Evolutionary conservation across 1,140 invertebrate species (phyloP), one percentile per base, ranked within the genome.

Genomic region (Lordiphosa stackelbergi): DNA sequence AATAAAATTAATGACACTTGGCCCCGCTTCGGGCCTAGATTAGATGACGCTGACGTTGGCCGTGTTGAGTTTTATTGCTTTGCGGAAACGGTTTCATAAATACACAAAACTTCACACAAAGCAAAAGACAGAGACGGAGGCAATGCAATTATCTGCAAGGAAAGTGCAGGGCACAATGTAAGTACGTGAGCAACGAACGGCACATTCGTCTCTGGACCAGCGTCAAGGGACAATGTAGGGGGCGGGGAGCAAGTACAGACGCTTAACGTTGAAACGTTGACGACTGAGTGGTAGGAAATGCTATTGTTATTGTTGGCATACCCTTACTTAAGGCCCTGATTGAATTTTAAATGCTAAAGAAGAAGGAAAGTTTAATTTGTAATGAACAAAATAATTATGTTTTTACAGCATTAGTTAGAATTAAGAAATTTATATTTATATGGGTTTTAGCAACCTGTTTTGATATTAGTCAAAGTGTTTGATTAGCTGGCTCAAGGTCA

Each of bases 1-100:
- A 81, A 79, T 69, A 69, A 81, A 75, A 81, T 83, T 83, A 81
- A 81, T 81, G 75, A 79, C 77, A 83, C 77, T 81, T 53, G 68
- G 46, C 53, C 53, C 51, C 58, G 72, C 72, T 55, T 69, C 62
- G 45, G 72, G 75, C 68, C 72, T 54, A 83, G 75, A 81, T 81
- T 81, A 81, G 75, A 68, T 68, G 63, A 65, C 63, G 54, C 64
- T 66, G 64, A 66, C 64, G 64, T 59, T 83, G 75, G 63, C 53
- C 75, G 75, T 83, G 75, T 81, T 68, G 71, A 81, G 66, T 79
- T 79, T 79, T 79, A 79, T 79, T 79, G 72, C 77, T 51, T 45
- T 55, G 55, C 75, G 75, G 75, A 81, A 81, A 81, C 83, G 75
- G 71, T 83, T 81, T 83, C 77, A 81, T 75, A 83, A 75, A 81